A percentile compares a stretch with the other conserved stretches of the same genome.
phyloP scores from a whole-genome alignment of 2,113 vertebrate species.

The Datnioides undecimradiatus region DNA sequence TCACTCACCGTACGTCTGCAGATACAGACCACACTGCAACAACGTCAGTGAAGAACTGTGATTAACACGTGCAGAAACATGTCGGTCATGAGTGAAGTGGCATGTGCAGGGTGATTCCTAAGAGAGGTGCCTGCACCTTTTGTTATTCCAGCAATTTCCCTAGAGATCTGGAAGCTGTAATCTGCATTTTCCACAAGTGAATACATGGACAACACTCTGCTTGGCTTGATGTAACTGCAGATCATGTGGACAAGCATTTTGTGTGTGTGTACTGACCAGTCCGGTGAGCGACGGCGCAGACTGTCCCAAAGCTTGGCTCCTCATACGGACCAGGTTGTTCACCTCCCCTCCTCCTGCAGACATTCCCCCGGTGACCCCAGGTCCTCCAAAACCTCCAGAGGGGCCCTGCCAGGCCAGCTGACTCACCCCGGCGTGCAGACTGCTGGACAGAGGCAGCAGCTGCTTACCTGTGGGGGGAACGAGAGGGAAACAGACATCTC shows the following conservation, averaged over 20 bases:
- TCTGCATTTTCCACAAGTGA: neutral
- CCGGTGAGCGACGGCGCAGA: conserved; percentile 97
- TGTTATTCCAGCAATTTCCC: neutral
- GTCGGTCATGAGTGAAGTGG: no score
- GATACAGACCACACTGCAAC: neutral
- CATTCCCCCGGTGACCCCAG: conserved; percentile 15
- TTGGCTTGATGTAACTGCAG: neutral
- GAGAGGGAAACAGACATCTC: no score
- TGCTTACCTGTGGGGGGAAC: conserved; percentile 89
- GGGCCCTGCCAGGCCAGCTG: conserved; percentile 87
- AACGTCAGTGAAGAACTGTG: no score
- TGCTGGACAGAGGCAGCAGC: conserved; percentile 93
- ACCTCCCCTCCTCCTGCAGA: conserved; percentile 83
- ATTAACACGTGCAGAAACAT: accelerated
- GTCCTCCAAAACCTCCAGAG: conserved; percentile 4
- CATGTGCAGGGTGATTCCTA: neutral
- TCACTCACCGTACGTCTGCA: conserved; percentile 24
- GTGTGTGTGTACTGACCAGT: conserved; percentile 85
- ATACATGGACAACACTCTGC: neutral
- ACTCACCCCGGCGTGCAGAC: conserved; percentile 90
- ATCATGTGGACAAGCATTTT: neutral
- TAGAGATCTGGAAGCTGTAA: neutral
- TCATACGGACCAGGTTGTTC: conserved; percentile 96
- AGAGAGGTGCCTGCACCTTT: no score
- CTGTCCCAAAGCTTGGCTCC: conserved; percentile 93